Conservation (phyloP, 2,888 invertebrate genomes). For the Pyrgus malvae region DNA sequence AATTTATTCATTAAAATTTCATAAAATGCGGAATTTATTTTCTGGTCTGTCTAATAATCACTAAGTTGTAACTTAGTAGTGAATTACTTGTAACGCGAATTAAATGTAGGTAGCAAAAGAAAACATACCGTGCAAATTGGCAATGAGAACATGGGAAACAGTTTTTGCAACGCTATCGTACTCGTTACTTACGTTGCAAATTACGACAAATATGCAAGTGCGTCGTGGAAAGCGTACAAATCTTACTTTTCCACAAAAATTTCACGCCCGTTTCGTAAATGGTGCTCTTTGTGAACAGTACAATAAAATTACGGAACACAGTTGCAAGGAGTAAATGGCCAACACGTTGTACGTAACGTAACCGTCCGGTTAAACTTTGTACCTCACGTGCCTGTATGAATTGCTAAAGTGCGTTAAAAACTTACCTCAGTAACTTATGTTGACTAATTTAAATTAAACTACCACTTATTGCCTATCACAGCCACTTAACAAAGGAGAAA, state of each 20-base stretch:
- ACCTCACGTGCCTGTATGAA: constrained; percentile 40
- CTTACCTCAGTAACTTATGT: constrained; percentile 39
- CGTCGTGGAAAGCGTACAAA: neutral
- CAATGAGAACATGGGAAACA: neutral
- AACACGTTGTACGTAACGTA: constrained; percentile 24
- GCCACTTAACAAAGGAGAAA: constrained; percentile 44
- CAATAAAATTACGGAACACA: constrained; percentile 16
- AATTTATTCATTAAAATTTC: too few relatives aligned
- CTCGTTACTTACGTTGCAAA: constrained; percentile 11
- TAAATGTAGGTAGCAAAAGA: neutral
- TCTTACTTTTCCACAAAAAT: neutral
- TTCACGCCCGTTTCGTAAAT: neutral
- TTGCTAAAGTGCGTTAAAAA: constrained; percentile 26
- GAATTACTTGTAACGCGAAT: too few relatives aligned
- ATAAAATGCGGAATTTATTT: too few relatives aligned
- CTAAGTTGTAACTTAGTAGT: too few relatives aligned
- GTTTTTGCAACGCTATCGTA: neutral
- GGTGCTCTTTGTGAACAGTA: constrained; percentile 3
- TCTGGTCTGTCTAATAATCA: too few relatives aligned
- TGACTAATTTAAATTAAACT: constrained; percentile 45
- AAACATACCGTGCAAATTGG: too few relatives aligned
- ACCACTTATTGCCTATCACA: constrained; percentile 59
- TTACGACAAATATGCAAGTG: neutral
- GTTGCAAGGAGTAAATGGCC: constrained; percentile 6
- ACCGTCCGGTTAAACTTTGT: constrained; percentile 38